These are phyloP conservation scores for Vultur gryphus DNA, from an alignment of 2,797 vertebrate species.

Conservation along the genomic window DNA sequence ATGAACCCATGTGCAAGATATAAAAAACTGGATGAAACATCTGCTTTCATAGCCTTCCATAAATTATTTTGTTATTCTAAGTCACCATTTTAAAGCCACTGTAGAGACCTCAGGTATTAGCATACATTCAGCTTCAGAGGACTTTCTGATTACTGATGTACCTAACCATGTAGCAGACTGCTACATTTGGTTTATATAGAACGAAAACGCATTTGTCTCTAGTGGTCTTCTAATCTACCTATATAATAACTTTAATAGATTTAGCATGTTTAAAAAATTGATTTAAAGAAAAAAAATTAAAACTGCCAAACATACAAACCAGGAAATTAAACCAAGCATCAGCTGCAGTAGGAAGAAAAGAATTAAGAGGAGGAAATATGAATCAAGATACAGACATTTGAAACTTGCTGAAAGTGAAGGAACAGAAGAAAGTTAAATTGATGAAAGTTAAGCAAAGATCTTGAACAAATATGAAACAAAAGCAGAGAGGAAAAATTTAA, in stretches of 20 bases:
- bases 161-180: not conserved
- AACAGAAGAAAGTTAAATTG: not conserved
- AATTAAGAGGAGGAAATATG: not conserved
- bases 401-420: not conserved
- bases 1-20: not conserved
- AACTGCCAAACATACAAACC: not conserved
- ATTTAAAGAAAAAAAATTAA: not conserved
- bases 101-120: not conserved
- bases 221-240: not conserved
- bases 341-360: not conserved
- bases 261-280: not conserved
- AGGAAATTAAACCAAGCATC: not conserved
- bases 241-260: not conserved
- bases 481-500: not conserved
- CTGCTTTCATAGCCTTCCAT: not conserved
- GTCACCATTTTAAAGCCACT: not conserved
- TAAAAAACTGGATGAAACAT: not conserved
- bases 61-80: not conserved
- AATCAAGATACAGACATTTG: not conserved
- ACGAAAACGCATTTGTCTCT: not conserved
- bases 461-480: not conserved
- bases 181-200: not conserved
- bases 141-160: not conserved
- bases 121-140: not conserved
- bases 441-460: not conserved